These are phyloP conservation scores for Pangasius macronema DNA, from an alignment of 2,797 vertebrate genomes.

Conservation along the genomic window DNA sequence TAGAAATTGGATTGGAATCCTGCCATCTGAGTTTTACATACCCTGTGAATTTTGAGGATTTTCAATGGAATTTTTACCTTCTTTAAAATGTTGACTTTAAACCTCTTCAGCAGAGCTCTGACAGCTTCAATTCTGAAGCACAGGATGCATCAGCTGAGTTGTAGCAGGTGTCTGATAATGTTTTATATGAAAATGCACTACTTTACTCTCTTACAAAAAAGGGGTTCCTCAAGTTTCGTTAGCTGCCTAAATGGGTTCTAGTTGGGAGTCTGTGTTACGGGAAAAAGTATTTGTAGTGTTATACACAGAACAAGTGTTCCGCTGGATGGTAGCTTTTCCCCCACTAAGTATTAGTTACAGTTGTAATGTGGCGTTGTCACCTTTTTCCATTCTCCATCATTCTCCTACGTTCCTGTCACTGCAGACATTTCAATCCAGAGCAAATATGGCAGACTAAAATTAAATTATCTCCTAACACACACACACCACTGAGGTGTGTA, in stretches of 20 bases:
- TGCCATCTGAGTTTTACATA: not conserved
- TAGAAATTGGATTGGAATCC: not conserved
- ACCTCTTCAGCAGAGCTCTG: not conserved
- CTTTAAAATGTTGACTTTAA: not conserved
- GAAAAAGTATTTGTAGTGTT: not conserved
- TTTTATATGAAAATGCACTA: not conserved
- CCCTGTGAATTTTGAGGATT: not conserved
- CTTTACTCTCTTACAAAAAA: not conserved
- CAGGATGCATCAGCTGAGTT: not conserved
- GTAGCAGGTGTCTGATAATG: not conserved
- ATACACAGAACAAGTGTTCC: not conserved
- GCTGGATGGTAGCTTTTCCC: not conserved
- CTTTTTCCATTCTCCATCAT: conserved; percentile 9
- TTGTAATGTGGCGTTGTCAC: not conserved
- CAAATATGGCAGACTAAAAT: conserved; percentile 47
- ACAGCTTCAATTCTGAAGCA: not conserved
- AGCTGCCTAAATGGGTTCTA: not conserved
- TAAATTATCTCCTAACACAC: conserved; percentile 37
- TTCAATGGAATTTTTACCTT: not conserved
- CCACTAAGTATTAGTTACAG: not conserved
- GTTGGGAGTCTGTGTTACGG: not conserved
- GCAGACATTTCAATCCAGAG: conserved; percentile 23
- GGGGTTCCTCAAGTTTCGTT: not conserved
- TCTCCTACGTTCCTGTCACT: not conserved
- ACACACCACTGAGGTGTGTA: conserved; percentile 16